Conservation (phyloP, 2,888 invertebrate genomes). For the Cremastobaeus sp. region DNA sequence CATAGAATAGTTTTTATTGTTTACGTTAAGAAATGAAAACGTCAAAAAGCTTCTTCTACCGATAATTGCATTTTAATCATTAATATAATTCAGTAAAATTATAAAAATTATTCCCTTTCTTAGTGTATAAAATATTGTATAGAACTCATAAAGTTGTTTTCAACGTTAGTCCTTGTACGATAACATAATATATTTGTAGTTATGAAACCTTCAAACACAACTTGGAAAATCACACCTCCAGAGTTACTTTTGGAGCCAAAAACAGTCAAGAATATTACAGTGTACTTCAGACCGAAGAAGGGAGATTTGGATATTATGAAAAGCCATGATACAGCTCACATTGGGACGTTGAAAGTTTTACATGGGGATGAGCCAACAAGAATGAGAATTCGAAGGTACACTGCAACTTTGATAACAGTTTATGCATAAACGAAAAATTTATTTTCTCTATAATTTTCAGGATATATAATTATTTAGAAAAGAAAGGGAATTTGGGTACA, state of each 20-base stretch:
- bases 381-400: constrained; percentile 73
- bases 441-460: constrained; percentile 57
- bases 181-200: constrained; percentile 62
- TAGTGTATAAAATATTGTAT: too few species aligned
- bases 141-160: too few species aligned
- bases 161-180: too few species aligned
- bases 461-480: constrained; percentile 72
- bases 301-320: constrained; percentile 77
- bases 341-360: constrained; percentile 79
- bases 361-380: constrained; percentile 80
- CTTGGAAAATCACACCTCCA: constrained; percentile 77
- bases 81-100: too few species aligned
- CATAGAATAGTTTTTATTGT: too few species aligned
- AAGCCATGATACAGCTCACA: constrained; percentile 76
- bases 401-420: not conserved
- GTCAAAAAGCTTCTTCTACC: too few species aligned
- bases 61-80: too few species aligned
- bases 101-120: too few species aligned
- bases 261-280: constrained; percentile 72
- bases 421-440: not conserved
- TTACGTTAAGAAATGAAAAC: too few species aligned
- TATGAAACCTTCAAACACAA: constrained; percentile 70
- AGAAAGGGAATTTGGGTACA: constrained; percentile 66
- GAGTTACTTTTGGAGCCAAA: constrained; percentile 78
- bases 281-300: constrained; percentile 78